A percentile compares a stretch with the other conserved stretches of the same genome.
These are phyloP conservation scores for Lethenteron reissneri DNA, from an alignment of 2,113 vertebrate species.

Conservation along the genomic window DNA sequence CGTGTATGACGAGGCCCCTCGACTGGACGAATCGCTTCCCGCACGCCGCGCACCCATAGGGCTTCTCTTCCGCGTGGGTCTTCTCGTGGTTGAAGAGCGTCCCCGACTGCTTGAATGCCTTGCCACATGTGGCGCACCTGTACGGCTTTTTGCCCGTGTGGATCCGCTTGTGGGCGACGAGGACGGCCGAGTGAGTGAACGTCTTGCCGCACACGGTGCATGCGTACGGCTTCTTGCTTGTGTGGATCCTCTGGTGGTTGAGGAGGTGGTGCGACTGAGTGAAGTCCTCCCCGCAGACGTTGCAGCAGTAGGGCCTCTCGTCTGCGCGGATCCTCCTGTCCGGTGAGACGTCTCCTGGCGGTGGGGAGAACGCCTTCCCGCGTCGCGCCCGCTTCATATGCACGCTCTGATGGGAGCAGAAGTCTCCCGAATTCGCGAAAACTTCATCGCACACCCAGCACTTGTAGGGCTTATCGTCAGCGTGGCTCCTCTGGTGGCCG, in stretches of 20 bases:
- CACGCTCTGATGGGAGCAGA: too few species aligned
- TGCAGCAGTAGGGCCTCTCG: neutral
- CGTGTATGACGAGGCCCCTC: constrained; percentile 27
- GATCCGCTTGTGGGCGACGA: constrained; percentile 7
- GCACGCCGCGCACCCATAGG: constrained; percentile 12
- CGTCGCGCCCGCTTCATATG: neutral
- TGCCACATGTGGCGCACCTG: constrained; percentile 11
- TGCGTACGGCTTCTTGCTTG: neutral
- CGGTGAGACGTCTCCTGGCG: neutral
- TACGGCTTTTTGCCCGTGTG: constrained; percentile 9
- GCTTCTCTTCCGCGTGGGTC: constrained; percentile 13
- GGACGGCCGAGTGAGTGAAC: neutral
- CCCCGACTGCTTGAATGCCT: constrained; percentile 11
- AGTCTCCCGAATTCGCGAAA: too few species aligned
- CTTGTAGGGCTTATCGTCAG: too few species aligned
- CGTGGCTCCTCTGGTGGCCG: too few species aligned
- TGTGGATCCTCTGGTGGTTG: constrained; percentile 2
- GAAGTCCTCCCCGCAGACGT: neutral
- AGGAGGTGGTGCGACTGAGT: neutral
- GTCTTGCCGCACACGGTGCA: constrained; percentile 4
- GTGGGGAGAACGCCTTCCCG: neutral
- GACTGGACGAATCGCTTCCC: constrained; percentile 11
- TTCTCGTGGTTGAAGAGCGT: constrained; percentile 12
- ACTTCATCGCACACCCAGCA: too few species aligned
- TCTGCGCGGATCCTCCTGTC: neutral